phyloP scores from a whole-genome alignment of 2,888 invertebrate species.

The Eurytoma californica region DNA sequence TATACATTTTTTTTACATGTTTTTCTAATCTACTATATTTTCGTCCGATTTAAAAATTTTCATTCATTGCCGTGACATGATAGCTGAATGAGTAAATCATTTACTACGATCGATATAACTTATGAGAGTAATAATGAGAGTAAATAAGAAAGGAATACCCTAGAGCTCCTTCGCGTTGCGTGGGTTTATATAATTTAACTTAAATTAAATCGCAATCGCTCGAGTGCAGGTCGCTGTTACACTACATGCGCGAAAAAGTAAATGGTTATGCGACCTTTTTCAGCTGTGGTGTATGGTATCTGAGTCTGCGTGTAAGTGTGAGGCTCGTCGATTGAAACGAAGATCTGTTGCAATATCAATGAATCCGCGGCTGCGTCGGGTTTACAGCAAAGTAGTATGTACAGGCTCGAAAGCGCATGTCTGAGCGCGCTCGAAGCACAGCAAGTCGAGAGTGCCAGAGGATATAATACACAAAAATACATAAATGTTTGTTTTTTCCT shows the following conservation, averaged over 20 bases:
- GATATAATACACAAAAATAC: constrained; percentile 49
- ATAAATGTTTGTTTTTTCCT: constrained; percentile 20
- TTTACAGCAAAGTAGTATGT: constrained; percentile 19
- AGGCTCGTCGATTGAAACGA: background rate
- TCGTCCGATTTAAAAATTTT: constrained; percentile 15
- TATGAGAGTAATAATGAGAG: constrained; percentile 59
- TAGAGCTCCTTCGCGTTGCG: constrained; percentile 55
- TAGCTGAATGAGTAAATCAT: constrained; percentile 31
- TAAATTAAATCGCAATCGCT: constrained; percentile 27
- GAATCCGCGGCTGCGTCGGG: background rate
- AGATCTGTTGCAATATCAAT: constrained; percentile 31
- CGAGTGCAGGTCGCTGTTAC: constrained; percentile 1
- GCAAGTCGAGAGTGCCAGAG: constrained; percentile 34
- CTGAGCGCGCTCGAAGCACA: constrained; percentile 37
- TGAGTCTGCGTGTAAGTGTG: constrained; percentile 12
- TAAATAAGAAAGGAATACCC: constrained; percentile 62
- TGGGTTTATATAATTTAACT: constrained; percentile 37
- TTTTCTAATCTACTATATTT: constrained; percentile 34
- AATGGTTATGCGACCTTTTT: background rate
- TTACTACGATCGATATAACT: constrained; percentile 36
- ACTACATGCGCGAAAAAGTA: constrained; percentile 8
- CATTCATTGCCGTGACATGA: constrained; percentile 11
- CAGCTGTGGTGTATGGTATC: constrained; percentile 6
- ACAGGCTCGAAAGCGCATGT: constrained; percentile 12
- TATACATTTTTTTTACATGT: constrained; percentile 39